Evolutionary conservation across 2,113 vertebrate species (phyloP).

Genomic region (Zosterops lateralis): DNA sequence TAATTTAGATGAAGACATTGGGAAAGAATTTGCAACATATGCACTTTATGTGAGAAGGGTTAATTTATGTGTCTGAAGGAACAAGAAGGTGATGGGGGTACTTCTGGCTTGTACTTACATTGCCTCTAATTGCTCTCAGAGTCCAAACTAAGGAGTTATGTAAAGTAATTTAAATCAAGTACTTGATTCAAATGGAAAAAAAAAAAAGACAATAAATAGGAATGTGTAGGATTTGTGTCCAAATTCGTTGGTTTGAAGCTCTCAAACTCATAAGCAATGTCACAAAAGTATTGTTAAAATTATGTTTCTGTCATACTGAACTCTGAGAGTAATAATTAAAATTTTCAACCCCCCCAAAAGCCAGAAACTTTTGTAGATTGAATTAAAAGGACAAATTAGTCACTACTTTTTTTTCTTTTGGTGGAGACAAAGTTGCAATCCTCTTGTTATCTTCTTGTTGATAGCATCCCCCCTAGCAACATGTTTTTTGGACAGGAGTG

Average conservation of each 20-base stretch:
- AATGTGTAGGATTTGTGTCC: neutral
- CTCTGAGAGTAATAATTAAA: neutral
- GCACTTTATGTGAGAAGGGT: fast-evolving
- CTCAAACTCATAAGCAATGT: neutral
- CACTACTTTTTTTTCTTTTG: neutral
- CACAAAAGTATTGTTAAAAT: neutral
- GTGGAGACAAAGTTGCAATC: neutral
- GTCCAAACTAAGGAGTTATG: neutral
- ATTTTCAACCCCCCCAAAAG: neutral
- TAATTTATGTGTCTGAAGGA: neutral
- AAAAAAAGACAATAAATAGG: neutral
- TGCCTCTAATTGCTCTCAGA: neutral
- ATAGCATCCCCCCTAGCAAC: neutral
- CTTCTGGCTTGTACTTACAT: neutral
- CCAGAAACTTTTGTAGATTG: neutral
- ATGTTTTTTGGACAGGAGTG: fast-evolving
- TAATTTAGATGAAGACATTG: neutral
- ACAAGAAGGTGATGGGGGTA: neutral
- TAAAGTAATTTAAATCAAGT: neutral
- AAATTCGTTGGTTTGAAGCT: neutral
- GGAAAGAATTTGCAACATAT: neutral
- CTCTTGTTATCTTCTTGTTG: neutral
- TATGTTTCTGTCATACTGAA: neutral
- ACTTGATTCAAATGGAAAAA: neutral
- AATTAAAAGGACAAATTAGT: neutral